Conservation (phyloP, 2,888 invertebrate genomes). For the Andrena minutula region DNA sequence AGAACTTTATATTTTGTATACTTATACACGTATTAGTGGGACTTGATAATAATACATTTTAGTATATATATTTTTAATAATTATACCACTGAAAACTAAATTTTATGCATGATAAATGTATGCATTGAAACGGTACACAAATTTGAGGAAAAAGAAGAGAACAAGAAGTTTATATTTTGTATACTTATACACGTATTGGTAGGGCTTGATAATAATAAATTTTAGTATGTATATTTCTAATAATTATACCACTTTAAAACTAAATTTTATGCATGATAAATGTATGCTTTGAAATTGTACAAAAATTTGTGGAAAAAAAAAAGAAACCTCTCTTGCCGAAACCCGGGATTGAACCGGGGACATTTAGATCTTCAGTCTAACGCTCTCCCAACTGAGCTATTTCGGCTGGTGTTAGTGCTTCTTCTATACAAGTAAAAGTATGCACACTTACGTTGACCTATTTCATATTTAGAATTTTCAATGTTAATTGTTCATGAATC, state of each 20-base stretch:
- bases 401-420: slow-evolving; percentile 56
- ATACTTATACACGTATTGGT: too few relatives aligned
- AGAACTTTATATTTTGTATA: too few relatives aligned
- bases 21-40: too few relatives aligned
- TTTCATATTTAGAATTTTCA: not conserved
- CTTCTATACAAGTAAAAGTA: not conserved
- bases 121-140: not conserved
- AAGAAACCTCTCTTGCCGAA: slow-evolving; percentile 59
- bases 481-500: not conserved
- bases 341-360: slow-evolving; percentile 36
- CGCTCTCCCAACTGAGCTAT: slow-evolving; percentile 70
- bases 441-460: not conserved
- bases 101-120: not conserved
- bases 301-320: slow-evolving; percentile 19
- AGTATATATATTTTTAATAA: not conserved
- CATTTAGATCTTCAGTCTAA: too few relatives aligned
- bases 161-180: too few relatives aligned
- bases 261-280: not conserved
- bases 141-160: too few relatives aligned
- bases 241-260: not conserved
- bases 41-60: not conserved
- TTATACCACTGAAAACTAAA: not conserved
- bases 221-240: not conserved
- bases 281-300: not conserved
- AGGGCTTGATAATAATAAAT: not conserved